Evolutionary conservation across 2,113 vertebrate species (phyloP), one percentile per base, ranked within the genome.

Genomic region (Struthidea cinerea): DNA sequence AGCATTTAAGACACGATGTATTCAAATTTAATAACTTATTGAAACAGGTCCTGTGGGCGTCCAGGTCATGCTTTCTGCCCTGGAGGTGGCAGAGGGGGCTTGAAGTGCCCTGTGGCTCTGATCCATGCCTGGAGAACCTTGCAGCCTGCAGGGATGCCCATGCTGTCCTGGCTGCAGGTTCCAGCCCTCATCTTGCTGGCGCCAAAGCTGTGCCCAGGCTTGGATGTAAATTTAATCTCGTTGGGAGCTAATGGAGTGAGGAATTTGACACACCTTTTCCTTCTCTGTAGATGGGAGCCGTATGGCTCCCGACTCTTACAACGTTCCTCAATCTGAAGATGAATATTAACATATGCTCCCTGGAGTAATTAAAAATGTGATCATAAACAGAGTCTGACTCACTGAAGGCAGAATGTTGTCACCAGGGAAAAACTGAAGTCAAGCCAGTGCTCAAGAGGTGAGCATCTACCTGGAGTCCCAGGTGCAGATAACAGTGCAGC

Each of bases 301-400:
- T 94, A 96, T 96, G 94, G 91, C 71, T 93, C 46, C 79, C 0
- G 17, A 88, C 84, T 85, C 67, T 89, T 15, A 26, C 39, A 59
- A 69, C 3, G 3, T 8, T 71, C 57, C 77, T 91, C 26, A 0
- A 42, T 65, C 47, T 74, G 90, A 77, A 67, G 79, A 86, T 92
- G 90, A 90, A 90, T 91, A 67, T 74, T 91, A 93, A 70, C 90
- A 90, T 91, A 94, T 93, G 90, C 93, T 96, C 92, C 92, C 78
- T 53, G 50, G 71, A 91, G 90, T 95, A 96, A 96, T 96, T 95
- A 94, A 93, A 97, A 88, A 86, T 74, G 63, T 63, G 63, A 92
- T 96, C 74, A 84, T 70, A 94, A 94, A 88, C 85, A 90, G 33
- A 89, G 75, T 4, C 50, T 91, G 71, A 87, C 42, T 84, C 50